Evolutionary conservation across 2,113 vertebrate genomes (phyloP), one percentile per base, ranked within the genome.

Genomic region (Larimichthys crocea): DNA sequence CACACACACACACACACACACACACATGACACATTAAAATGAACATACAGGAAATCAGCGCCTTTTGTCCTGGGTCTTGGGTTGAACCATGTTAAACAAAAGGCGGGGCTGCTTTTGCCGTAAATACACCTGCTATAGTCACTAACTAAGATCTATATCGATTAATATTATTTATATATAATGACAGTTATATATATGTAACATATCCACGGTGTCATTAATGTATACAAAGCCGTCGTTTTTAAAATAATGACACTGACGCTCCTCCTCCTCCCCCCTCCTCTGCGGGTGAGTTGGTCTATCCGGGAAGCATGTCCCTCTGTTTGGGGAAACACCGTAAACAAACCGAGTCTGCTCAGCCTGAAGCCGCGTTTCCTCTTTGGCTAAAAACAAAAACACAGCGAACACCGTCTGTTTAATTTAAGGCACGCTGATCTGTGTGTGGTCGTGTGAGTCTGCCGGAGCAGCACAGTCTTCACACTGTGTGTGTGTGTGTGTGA

Each of bases 261-360:
- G 6, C 7, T 40, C 10, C 31, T 5, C 0, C 4, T 24, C 24
- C 24, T 1, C 1, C 17, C 24, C 89, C 84, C 80, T 52, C 11
- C 35, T 20, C 7, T 5, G 29, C 6, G 4, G 1, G 26, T 0
- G 14, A 14, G 66, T 64, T 94, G 93, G 91, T 91, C 46, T 75
- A 87, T 80, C 88, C 95, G 22, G 95, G 95, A 96, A 96, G 94
- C 77, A 60, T 85, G 88, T 86, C 57, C 67, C 64, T 65, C 75
- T 94, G 93, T 94, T 93, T 87, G 86, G 86, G 93, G 88, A 95
- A 93, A 90, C 86, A 78, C 68, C 84, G 4, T 55, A 73, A 92
- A 92, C 86, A 86, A 88, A 74, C 86, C n/a, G 72, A 59, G 63
- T 75, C 46, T 59, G 40, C 67, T 76, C 68, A 81, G 66, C 75